These are phyloP conservation scores for Pomatostomus ruficeps DNA, from an alignment of 2,113 vertebrate species.

Conservation along the genomic window DNA sequence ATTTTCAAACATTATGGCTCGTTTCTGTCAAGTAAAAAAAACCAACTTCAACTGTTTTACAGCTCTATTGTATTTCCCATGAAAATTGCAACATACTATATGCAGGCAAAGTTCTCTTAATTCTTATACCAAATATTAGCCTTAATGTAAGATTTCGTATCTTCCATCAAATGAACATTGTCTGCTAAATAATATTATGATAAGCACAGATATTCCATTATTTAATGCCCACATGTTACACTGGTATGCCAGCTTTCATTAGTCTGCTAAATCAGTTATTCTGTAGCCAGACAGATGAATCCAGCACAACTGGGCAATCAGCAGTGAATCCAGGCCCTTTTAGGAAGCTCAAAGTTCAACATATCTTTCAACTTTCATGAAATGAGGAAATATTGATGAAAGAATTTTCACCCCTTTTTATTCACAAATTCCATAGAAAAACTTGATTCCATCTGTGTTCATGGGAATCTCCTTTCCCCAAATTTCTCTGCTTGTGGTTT, in stretches of 20 bases:
- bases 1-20: background rate
- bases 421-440: background rate
- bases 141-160: background rate
- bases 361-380: rapidly evolving
- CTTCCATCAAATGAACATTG: background rate
- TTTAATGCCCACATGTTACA: background rate
- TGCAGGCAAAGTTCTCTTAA: background rate
- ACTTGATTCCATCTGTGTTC: background rate
- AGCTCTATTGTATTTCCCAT: background rate
- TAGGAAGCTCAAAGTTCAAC: background rate
- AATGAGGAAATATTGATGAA: background rate
- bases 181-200: background rate
- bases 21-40: background rate
- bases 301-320: background rate
- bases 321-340: background rate
- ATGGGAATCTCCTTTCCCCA: background rate
- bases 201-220: background rate
- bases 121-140: background rate
- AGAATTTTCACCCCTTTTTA: background rate
- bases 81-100: background rate
- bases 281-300: background rate
- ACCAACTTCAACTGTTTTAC: background rate
- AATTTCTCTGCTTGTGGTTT: background rate
- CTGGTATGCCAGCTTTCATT: background rate
- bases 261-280: background rate